Base-by-base conservation (phyloP, 2,888 invertebrate genomes). In the Leucoptera coffeella region DNA sequence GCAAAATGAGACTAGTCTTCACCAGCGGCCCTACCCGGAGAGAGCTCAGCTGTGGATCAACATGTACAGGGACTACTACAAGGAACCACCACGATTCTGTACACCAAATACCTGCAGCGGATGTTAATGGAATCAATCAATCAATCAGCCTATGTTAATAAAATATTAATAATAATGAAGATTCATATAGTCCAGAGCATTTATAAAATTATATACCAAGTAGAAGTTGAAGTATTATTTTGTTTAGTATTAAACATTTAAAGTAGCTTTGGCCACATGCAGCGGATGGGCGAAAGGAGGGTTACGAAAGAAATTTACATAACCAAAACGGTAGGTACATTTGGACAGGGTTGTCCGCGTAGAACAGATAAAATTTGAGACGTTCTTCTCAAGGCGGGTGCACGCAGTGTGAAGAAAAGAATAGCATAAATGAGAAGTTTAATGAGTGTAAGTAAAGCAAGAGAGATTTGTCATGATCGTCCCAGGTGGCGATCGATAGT, bases 31-130 rank as follows among this genome's bases (percentile, higher is more conserved):
- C 9, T 12, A 4, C 13, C 6, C n/a, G 14, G 20, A 19, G 13
- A 10, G 21, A 10, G 12, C 20, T 8, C 20, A 26, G 13, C 10
- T 26, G n/a, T 26, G 26, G 26, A 12, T 12, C 9, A 13, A 26
- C 7, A 12, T 26, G 13, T 26, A 26, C 20, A 13, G 20, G 11
- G 9, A 13, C 8, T 20, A 26, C 8, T 26, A 14, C 21, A 12
- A 12, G 9, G 5, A 19, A 13, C 20, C 26, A 9, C 26, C 26
- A 6, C 19, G 5, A 11, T 26, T 26, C 12, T n/a, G n/a, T n/a
- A n/a, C n/a, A n/a, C n/a, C n/a, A n/a, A n/a, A n/a, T n/a, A n/a
- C n/a, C n/a, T n/a, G n/a, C n/a, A n/a, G n/a, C n/a, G n/a, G n/a
- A n/a, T n/a, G n/a, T n/a, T n/a, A n/a, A n/a, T n/a, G n/a, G n/a